These are phyloP conservation scores for Scopus umbretta DNA, from an alignment of 2,113 vertebrate genomes.

Conservation along the genomic window DNA sequence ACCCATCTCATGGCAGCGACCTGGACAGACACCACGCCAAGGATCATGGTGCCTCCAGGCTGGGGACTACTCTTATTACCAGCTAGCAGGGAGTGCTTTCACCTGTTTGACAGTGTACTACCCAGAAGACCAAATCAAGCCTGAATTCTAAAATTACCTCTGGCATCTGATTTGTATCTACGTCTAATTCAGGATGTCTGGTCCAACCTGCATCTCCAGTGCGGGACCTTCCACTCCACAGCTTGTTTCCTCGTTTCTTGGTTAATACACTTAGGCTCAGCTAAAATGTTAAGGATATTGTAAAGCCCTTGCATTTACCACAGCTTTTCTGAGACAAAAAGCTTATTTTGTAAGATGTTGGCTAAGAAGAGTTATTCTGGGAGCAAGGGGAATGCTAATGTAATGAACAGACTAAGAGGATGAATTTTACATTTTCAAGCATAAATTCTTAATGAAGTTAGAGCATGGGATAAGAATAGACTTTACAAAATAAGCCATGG, in stretches of 20 bases:
- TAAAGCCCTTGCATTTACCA: neutral
- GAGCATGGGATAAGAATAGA: conserved; percentile 62
- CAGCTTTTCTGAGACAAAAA: conserved; percentile 9
- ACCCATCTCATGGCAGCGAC: neutral
- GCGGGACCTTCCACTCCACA: neutral
- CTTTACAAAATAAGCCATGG: conserved; percentile 41
- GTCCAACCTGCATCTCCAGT: neutral
- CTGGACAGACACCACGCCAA: neutral
- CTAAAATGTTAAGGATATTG: neutral
- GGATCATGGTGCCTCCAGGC: neutral
- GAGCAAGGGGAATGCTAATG: conserved; percentile 45
- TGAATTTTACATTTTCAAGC: conserved; percentile 62
- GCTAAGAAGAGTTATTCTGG: conserved; percentile 53
- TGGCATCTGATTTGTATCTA: neutral
- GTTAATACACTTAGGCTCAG: neutral
- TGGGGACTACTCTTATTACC: neutral
- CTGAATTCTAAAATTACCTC: neutral
- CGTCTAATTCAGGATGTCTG: neutral
- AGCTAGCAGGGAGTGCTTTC: neutral
- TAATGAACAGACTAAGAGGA: conserved; percentile 45
- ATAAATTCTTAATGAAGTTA: conserved; percentile 67
- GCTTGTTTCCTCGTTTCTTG: neutral
- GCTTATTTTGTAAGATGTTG: conserved; percentile 23
- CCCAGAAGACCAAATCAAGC: neutral
- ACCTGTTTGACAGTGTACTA: neutral